These are phyloP conservation scores for Drosophila tanythrix DNA, from an alignment of 2,888 invertebrate genomes.

Conservation along the genomic window DNA sequence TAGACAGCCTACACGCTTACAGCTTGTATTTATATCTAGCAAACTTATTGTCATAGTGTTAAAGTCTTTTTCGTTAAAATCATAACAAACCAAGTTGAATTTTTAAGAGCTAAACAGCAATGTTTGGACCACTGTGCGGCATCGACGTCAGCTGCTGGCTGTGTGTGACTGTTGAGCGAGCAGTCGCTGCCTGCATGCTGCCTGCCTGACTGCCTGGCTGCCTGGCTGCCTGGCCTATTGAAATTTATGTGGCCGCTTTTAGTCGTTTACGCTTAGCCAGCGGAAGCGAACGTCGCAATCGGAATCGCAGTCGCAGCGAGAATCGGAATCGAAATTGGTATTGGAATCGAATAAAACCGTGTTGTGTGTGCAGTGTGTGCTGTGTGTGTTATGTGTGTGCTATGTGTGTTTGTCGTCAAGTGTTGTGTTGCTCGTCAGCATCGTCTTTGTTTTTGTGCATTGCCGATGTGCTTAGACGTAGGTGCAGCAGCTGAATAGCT, in stretches of 20 bases:
- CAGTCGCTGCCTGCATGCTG: conserved; percentile 39
- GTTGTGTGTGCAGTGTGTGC: conserved; percentile 10
- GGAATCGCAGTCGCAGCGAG: conserved; percentile 33
- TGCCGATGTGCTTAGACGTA: conserved; percentile 19
- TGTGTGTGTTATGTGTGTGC: conserved; percentile 13
- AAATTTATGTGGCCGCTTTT: conserved; percentile 82
- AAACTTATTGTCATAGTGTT: background rate
- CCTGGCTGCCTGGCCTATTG: conserved; percentile 71
- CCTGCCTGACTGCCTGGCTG: conserved; percentile 29
- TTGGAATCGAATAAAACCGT: conserved; percentile 25
- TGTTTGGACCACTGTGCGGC: conserved; percentile 43
- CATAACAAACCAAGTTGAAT: background rate
- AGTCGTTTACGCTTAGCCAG: conserved; percentile 80
- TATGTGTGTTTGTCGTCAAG: conserved; percentile 30
- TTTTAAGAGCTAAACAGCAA: background rate
- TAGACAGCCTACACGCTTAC: too few relatives aligned
- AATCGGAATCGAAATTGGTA: conserved; percentile 33
- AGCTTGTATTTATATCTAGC: background rate
- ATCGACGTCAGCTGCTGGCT: conserved; percentile 60
- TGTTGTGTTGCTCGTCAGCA: conserved; percentile 12
- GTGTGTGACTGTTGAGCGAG: conserved; percentile 25
- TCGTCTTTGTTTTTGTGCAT: conserved; percentile 20
- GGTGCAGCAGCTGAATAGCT: conserved; percentile 43
- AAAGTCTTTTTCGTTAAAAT: background rate
- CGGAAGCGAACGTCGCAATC: conserved; percentile 77